Conservation (phyloP, 2,113 vertebrate genomes). For the Lepisosteus osseus region DNA sequence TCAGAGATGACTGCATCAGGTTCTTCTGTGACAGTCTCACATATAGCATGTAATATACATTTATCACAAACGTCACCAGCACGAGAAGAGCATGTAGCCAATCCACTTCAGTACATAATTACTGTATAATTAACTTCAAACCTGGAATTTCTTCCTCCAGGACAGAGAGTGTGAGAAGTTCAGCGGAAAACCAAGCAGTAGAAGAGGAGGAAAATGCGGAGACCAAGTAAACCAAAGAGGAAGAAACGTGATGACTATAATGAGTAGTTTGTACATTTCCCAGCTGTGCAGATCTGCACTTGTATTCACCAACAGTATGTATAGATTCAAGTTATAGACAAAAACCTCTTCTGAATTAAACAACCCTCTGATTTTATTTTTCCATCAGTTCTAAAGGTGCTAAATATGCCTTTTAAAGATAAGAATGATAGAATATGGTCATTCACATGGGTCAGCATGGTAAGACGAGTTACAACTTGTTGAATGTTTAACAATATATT, state of each 20-base stretch:
- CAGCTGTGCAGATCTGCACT: slow-evolving; percentile 35
- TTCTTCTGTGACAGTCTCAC: not conserved
- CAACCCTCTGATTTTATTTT: slow-evolving; percentile 1
- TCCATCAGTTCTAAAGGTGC: slow-evolving; percentile 31
- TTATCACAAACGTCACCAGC: slow-evolving; percentile 12
- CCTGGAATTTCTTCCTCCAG: slow-evolving; percentile 52
- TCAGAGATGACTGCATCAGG: slow-evolving; percentile 16
- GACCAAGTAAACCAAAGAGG: slow-evolving; percentile 54
- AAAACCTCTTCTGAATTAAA: slow-evolving; percentile 35
- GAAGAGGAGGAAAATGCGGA: slow-evolving; percentile 63
- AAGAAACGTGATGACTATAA: slow-evolving; percentile 54
- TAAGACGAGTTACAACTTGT: slow-evolving; percentile 7
- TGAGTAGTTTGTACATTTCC: slow-evolving; percentile 34
- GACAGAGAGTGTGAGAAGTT: slow-evolving; percentile 50
- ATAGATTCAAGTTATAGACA: slow-evolving; percentile 32
- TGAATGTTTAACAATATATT: slow-evolving; percentile 21
- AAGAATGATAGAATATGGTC: slow-evolving; percentile 14
- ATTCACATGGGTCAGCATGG: not conserved
- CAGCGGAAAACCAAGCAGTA: slow-evolving; percentile 37
- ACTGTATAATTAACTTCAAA: slow-evolving; percentile 53
- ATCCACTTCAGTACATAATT: slow-evolving; percentile 55
- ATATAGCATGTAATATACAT: not conserved
- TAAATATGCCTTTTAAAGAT: slow-evolving; percentile 20
- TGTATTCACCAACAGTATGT: slow-evolving; percentile 44
- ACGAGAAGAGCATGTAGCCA: slow-evolving; percentile 48